Evolutionary conservation across 1,140 invertebrate genomes (phyloP).

Genomic region (Drosophila pectinifera): DNA sequence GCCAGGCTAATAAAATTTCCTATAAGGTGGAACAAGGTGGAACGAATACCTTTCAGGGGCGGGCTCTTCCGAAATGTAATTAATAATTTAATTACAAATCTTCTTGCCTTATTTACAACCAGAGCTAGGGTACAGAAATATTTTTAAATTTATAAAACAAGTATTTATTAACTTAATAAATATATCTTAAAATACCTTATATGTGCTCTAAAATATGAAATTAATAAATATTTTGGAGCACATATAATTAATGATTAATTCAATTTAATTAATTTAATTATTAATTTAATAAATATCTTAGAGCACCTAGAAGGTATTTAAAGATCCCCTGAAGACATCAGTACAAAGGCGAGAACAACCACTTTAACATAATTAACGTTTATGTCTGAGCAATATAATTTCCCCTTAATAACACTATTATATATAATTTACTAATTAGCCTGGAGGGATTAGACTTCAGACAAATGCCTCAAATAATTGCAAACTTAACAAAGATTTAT

Average conservation of each 20-base stretch:
- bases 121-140: no score
- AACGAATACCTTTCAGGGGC: not conserved
- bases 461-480: not conserved
- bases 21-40: not conserved
- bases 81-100: not conserved
- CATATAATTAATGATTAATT: no score
- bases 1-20: not conserved
- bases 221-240: no score
- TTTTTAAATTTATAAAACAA: not conserved
- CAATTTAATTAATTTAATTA: no score
- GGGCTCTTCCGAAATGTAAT: not conserved
- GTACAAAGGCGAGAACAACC: not conserved
- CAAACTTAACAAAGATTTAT: not conserved
- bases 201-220: no score
- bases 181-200: not conserved
- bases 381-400: no score
- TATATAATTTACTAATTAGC: not conserved
- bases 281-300: not conserved
- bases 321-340: not conserved
- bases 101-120: not conserved
- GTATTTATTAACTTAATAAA: not conserved
- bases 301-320: not conserved
- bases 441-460: not conserved
- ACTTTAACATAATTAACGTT: not conserved
- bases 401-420: not conserved